Evolutionary conservation across 2,888 invertebrate genomes (phyloP), one percentile per base, ranked within the genome.

Genomic region (Caenorhabditis wallacei): DNA sequence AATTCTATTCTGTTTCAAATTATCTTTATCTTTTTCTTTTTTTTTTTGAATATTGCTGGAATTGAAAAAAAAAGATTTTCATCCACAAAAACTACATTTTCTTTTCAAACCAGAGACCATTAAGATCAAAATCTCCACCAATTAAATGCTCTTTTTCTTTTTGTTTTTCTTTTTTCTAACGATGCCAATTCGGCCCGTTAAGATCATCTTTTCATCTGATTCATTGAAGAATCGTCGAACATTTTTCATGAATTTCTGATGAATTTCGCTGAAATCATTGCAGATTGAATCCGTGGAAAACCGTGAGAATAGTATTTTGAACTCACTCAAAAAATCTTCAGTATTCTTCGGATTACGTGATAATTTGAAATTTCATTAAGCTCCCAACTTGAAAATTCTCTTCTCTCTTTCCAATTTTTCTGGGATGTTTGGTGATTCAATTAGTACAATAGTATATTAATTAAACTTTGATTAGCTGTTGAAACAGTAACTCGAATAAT

Each of bases 261-360:
- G 30, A 30, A 30, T 30, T 5, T 30, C 30, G 30, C 30, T 30
- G 3, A 30, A 30, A 30, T 30, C 8, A 3, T 3, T 30, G 30
- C 4, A 30, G 30, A 30, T 5, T 30, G 8, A 30, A 30, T 30
- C 30, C 4, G 3, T 30, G 3, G 30, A 30, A 30, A 30, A n/a
- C n/a, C 61, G 61, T 61, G 61, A 10, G 43, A 61, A 61, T 26
- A 5, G 22, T 40, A 16, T 61, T 61, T 43, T 26, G 43, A 61
- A 26, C 43, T 46, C 43, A 26, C 16, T 61, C 13, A 46, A 7
- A 8, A n/a, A 61, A 10, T 43, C 43, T 61, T 61, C 43, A 8
- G 46, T 61, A 61, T 18, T 16, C 8, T 46, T 16, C 10, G 8
- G 18, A 30, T 30, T 61, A 61, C 61, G 61, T 61, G 61, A 61